Conservation (phyloP, 2,888 invertebrate species). For the Clusia tigrina region DNA sequence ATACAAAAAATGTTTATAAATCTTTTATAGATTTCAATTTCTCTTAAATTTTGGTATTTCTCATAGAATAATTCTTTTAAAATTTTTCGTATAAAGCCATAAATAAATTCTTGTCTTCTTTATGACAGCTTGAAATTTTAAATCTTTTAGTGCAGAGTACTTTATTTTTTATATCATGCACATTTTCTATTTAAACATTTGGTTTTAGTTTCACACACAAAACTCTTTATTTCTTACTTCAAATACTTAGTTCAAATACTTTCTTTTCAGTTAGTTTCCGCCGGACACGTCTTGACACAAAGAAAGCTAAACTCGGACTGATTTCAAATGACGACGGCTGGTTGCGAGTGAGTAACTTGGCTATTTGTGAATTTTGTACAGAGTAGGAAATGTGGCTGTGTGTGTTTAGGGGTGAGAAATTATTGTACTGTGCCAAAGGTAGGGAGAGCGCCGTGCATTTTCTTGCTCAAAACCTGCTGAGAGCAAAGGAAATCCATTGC, state of each 20-base stretch:
- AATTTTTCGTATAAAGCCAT: not conserved
- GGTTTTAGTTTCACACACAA: slow-evolving; percentile 18
- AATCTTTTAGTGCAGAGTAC: slow-evolving; percentile 8
- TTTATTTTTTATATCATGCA: slow-evolving; percentile 12
- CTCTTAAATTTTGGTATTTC: slow-evolving; percentile 4
- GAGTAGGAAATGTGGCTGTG: slow-evolving; percentile 8
- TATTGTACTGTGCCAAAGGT: too few relatives aligned
- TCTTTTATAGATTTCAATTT: slow-evolving; percentile 7
- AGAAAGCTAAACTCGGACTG: slow-evolving; percentile 63
- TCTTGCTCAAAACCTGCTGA: slow-evolving; percentile 40
- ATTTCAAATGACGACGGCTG: slow-evolving; percentile 40
- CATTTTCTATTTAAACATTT: not conserved
- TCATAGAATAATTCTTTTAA: not conserved
- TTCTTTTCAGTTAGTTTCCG: slow-evolving; percentile 42
- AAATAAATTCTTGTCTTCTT: not conserved
- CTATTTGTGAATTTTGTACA: slow-evolving; percentile 38
- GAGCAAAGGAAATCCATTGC: slow-evolving; percentile 31
- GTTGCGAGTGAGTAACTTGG: slow-evolving; percentile 37
- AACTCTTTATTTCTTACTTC: slow-evolving; percentile 18
- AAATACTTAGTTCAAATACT: not conserved
- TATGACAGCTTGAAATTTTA: not conserved
- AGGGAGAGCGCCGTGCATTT: too few relatives aligned
- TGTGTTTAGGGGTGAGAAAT: not conserved
- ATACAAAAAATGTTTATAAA: slow-evolving; percentile 12
- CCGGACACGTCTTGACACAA: slow-evolving; percentile 59